These are phyloP conservation scores for Setophaga kirtlandii DNA, from an alignment of 2,113 vertebrate genomes.

Conservation along the genomic window DNA sequence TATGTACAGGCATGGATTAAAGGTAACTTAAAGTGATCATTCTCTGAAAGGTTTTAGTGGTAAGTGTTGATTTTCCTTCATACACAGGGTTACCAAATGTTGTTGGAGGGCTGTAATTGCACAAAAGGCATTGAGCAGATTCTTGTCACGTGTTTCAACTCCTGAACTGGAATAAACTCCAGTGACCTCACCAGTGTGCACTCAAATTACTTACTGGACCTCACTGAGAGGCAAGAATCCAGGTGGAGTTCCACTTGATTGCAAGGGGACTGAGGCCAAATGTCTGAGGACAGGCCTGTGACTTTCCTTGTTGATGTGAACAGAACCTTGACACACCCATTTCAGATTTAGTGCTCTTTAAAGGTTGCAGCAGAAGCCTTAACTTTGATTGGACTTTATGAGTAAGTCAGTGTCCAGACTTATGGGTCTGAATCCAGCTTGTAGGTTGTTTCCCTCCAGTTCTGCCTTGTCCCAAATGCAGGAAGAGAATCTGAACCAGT, in stretches of 20 bases:
- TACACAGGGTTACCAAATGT: neutral
- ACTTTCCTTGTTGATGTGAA: neutral
- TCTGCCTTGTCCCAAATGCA: neutral
- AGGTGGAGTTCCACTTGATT: slow-evolving; percentile 26
- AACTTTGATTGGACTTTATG: neutral
- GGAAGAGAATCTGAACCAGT: neutral
- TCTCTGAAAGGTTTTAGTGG: neutral
- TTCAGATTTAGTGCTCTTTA: neutral
- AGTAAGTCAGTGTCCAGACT: neutral
- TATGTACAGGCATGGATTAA: neutral
- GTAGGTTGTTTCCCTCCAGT: neutral
- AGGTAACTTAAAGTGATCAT: neutral
- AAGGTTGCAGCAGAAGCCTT: neutral
- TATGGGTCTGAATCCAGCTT: neutral
- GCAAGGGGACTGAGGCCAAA: neutral
- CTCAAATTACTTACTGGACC: slow-evolving; percentile 25
- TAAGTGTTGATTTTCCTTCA: neutral
- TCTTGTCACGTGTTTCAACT: slow-evolving; percentile 21
- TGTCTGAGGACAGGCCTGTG: neutral
- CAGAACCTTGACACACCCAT: neutral
- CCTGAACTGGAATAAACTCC: slow-evolving; percentile 25
- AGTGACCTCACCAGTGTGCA: slow-evolving; percentile 7
- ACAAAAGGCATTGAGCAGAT: slow-evolving; percentile 23
- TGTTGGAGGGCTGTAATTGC: neutral
- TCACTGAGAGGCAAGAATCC: slow-evolving; percentile 12